Percentiles rank a stretch among this genome's conserved stretches.
Conservation (phyloP, 2,113 vertebrate genomes). For the Fulica atra region DNA sequence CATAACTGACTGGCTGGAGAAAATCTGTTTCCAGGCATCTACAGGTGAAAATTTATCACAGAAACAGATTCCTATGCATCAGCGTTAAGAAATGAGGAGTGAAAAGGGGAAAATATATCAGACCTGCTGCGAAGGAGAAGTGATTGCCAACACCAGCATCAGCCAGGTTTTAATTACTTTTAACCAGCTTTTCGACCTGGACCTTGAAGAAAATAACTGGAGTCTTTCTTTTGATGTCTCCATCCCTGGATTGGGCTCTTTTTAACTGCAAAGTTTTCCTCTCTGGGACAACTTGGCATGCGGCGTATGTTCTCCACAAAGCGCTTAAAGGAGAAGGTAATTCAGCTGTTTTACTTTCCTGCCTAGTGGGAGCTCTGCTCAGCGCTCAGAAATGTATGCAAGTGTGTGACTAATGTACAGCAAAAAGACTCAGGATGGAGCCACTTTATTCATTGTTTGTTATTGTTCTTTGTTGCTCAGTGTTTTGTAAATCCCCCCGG, state of each 20-base stretch:
- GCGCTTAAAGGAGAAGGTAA: slow-evolving; percentile 53
- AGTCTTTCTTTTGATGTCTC: background rate
- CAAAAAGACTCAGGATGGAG: slow-evolving; percentile 60
- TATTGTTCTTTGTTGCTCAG: slow-evolving; percentile 70
- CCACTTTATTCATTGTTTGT: slow-evolving; percentile 75
- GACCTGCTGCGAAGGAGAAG: background rate
- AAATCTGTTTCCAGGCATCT: slow-evolving; percentile 2
- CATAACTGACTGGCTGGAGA: background rate
- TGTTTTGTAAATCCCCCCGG: slow-evolving; percentile 77
- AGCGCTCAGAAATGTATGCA: slow-evolving; percentile 57
- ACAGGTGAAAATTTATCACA: background rate
- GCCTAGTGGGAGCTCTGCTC: slow-evolving; percentile 27
- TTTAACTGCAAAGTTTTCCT: slow-evolving; percentile 16
- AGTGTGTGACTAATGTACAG: slow-evolving; percentile 52
- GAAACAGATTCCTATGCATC: background rate
- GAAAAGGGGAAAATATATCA: background rate
- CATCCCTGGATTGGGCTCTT: background rate
- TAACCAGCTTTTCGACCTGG: background rate
- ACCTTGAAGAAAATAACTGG: background rate
- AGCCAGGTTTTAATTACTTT: background rate
- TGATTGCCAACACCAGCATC: background rate
- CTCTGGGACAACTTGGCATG: slow-evolving; percentile 25
- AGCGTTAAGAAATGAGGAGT: background rate
- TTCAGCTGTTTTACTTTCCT: slow-evolving; percentile 50
- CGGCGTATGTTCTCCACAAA: slow-evolving; percentile 10